phyloP scores from a whole-genome alignment of 2,113 vertebrate genomes.

The Lophura nycthemera region DNA sequence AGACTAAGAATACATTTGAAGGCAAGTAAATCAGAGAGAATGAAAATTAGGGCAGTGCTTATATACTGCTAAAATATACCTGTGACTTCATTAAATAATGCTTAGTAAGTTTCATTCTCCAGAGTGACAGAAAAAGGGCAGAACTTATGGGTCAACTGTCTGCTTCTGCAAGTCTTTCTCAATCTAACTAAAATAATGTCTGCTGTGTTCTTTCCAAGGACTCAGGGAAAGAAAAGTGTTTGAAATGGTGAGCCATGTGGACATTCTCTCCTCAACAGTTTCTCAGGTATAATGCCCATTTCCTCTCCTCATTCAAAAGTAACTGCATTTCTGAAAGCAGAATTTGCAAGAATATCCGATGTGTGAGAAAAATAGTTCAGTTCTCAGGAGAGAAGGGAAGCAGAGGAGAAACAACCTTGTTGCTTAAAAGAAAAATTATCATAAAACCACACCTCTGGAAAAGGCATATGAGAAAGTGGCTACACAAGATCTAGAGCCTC shows the following conservation, averaged over 20 bases:
- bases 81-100: slow-evolving; percentile 26
- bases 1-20: slow-evolving; percentile 51
- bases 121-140: not conserved
- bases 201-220: not conserved
- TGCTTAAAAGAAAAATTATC: not conserved
- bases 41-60: slow-evolving; percentile 13
- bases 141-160: not conserved
- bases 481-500: slow-evolving; percentile 52
- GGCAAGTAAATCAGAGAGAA: slow-evolving; percentile 64
- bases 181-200: not conserved
- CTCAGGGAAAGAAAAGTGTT: not conserved
- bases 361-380: not conserved
- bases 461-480: slow-evolving; percentile 40
- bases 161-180: not conserved
- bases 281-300: slow-evolving; percentile 40
- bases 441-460: not conserved
- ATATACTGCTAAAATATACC: slow-evolving; percentile 56
- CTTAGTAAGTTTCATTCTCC: not conserved
- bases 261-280: slow-evolving; percentile 23
- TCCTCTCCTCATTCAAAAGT: not conserved
- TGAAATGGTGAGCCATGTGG: slow-evolving; percentile 34
- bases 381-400: slow-evolving; percentile 3
- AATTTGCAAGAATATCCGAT: not conserved
- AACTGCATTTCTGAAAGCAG: slow-evolving; percentile 2
- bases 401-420: not conserved